Base-by-base conservation (phyloP, 1,140 invertebrate genomes). In the Ceratoteleas bidentatus region DNA sequence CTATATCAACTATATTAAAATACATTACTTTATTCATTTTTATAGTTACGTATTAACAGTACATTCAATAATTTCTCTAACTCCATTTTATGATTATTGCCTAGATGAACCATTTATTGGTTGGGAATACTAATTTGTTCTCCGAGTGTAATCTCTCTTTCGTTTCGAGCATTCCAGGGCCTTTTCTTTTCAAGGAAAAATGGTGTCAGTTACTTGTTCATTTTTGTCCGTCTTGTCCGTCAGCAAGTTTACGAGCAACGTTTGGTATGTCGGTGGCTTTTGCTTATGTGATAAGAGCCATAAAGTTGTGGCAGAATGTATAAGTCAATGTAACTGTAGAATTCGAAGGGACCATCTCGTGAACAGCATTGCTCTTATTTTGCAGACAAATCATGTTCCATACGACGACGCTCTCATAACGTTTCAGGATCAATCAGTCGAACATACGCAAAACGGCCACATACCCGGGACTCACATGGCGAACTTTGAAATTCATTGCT, bases 401-500 rank as follows among this genome's bases (percentile, higher is more conserved):
- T 58, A 38, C 34, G 66, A 81, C 43, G 53, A 81, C 50, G 56
- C 15, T 52, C 14, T 40, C 34, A 66, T 76, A 72, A 76, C 13
- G 47, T 72, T 54, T 73, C 62, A 73, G 62, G 73, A 68, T 57
- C 47, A 73, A 32, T 69, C 80, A n/a, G 14, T 69, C 11, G 80
- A 82, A 43, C 16, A 16, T 57, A 68, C 64, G 8, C 73, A 77
- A 73, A 77, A 82, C 16, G 80, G 80, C 57, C 72, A 70, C 54
- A 54, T 76, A 45, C 40, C 73, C 54, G 72, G 73, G 50, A 72
- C 53, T 14, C 34, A 6, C 2, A 50, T 68, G 45, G 38, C 64
- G 38, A 76, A 81, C 58, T 60, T 76, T 72, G 32, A 81, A 75
- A 75, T 75, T 65, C 70, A 81, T 76, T 72, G 65, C 65, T 81